Evolutionary conservation across 2,797 vertebrate species (phyloP).

Genomic region (Clarias laeviceps): DNA sequence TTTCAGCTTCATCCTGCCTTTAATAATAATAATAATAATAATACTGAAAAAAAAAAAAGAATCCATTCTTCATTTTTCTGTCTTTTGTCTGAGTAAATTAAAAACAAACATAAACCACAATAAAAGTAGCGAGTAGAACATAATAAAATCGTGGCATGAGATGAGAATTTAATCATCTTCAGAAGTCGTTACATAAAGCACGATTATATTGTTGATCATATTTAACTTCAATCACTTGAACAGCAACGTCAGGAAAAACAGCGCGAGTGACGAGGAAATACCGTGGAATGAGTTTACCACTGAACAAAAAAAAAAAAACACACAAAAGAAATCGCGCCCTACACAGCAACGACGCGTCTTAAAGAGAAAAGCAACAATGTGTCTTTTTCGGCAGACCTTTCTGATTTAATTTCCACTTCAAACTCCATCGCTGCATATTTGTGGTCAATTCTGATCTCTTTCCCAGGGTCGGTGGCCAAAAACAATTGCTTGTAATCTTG

Average conservation of each 20-base stretch:
- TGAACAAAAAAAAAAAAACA: neutral
- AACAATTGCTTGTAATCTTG: slow-evolving; percentile 48
- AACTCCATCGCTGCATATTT: slow-evolving; percentile 41
- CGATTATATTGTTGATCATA: neutral
- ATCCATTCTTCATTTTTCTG: neutral
- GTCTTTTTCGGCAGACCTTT: slow-evolving; percentile 31
- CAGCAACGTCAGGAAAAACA: neutral
- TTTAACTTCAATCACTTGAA: slow-evolving; percentile 10
- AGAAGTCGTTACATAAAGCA: neutral
- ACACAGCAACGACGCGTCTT: slow-evolving; percentile 5
- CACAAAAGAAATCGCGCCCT: neutral
- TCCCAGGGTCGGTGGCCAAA: slow-evolving; percentile 48
- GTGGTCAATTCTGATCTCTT: slow-evolving; percentile 52
- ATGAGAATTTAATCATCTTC: neutral
- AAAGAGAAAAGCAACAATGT: slow-evolving; percentile 40
- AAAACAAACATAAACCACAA: slow-evolving; percentile 5
- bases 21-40: too few relatives aligned
- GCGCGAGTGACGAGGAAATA: neutral
- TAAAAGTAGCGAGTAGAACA: neutral
- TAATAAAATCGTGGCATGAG: neutral
- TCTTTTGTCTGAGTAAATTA: neutral
- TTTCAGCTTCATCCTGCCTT: neutral
- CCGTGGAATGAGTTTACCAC: neutral
- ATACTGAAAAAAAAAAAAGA: neutral
- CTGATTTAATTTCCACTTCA: slow-evolving; percentile 45